Base-by-base conservation (phyloP, 2,888 invertebrate genomes). In the Agriopis marginaria region DNA sequence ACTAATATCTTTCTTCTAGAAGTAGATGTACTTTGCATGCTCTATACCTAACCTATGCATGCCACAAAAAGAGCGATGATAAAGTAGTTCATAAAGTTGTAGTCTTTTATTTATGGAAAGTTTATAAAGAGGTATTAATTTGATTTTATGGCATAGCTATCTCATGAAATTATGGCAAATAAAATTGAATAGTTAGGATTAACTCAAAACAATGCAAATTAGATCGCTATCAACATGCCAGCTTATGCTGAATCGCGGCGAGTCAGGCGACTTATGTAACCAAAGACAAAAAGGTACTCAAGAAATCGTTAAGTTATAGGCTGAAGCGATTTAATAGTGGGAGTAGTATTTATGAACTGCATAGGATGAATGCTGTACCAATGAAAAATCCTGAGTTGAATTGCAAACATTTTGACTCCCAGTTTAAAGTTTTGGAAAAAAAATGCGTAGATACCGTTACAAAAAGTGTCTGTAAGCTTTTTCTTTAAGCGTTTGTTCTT, bases 201-300 rank as follows among this genome's bases (percentile, higher is more conserved):
- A 59, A 50, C 8, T 63, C 44, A 71, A 70, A 75, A 70, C 70
- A 70, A 74, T 73, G 75, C 68, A 75, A 73, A 75, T 75, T 50
- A 70, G 70, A 66, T 73, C 11, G 50, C 66, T 56, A 70, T 75
- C 72, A 72, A 62, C 70, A 69, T 72, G 72, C 66, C 61, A 63
- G 63, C 64, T 56, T 71, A 69, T 54, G 66, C 66, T n/a, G 64
- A 75, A 73, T 73, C 68, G 75, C 66, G 62, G 62, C 58, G 61
- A 75, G 70, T 74, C 77, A 73, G 74, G 75, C 77, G 74, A 63
- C 65, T 77, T 74, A 74, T 58, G 68, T 74, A 75, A 73, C 66
- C 55, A 64, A 66, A 70, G 53, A 59, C 65, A 66, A 63, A 59
- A 58, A 62, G 39, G 23, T 58, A 58, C 49, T 11, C 12, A 10